Conservation (phyloP, 2,888 invertebrate genomes). For the Amiota mariae region DNA sequence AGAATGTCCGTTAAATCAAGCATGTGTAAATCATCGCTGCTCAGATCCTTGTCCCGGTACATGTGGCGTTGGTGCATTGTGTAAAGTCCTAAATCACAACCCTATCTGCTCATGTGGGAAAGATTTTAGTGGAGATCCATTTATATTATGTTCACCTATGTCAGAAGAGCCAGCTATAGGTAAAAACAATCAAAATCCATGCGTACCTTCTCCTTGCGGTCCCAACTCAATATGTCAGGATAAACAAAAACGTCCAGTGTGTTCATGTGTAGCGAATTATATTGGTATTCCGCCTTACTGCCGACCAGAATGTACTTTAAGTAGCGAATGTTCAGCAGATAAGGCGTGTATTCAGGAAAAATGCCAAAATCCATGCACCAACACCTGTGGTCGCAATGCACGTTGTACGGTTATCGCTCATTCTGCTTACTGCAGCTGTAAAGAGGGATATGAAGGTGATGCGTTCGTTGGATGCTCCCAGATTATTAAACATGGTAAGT, state of each 20-base stretch:
- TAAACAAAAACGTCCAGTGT: constrained; percentile 84
- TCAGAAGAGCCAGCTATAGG: constrained; percentile 64
- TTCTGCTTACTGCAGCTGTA: constrained; percentile 86
- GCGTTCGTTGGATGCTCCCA: constrained; percentile 86
- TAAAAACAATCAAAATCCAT: constrained; percentile 75
- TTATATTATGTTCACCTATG: constrained; percentile 77
- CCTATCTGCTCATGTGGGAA: constrained; percentile 87
- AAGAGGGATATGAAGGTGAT: constrained; percentile 85
- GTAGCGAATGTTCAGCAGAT: constrained; percentile 85
- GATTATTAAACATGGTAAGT: constrained; percentile 73
- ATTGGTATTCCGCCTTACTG: constrained; percentile 88
- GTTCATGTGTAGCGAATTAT: constrained; percentile 86
- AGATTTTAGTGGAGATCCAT: constrained; percentile 87
- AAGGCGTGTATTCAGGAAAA: constrained; percentile 87
- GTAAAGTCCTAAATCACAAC: constrained; percentile 87
- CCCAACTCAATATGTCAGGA: constrained; percentile 89
- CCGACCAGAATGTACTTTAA: constrained; percentile 87
- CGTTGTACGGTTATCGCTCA: constrained; percentile 86
- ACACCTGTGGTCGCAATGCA: constrained; percentile 86
- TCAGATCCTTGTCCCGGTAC: constrained; percentile 88
- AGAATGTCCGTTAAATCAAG: constrained; percentile 85
- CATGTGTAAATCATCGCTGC: constrained; percentile 87
- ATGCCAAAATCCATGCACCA: constrained; percentile 86
- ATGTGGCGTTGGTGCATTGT: constrained; percentile 84
- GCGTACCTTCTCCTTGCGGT: constrained; percentile 81